Evolutionary conservation across 2,888 invertebrate species (phyloP).

Genomic region (Noctua fimbriata): DNA sequence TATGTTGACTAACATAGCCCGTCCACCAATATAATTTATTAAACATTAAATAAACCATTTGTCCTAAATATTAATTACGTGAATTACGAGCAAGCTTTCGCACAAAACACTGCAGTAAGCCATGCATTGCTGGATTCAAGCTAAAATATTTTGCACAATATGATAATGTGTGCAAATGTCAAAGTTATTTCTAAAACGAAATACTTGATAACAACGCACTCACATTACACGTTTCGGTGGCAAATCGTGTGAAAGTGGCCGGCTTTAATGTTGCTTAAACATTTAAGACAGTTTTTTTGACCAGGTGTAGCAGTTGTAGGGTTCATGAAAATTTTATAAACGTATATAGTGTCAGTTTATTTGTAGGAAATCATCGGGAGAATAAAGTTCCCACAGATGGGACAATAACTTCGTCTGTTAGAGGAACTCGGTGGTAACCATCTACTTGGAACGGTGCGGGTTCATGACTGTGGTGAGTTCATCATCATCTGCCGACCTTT

Average conservation of each 20-base stretch:
- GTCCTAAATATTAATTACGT: background rate
- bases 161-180: slow-evolving; percentile 1
- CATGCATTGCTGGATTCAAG: background rate
- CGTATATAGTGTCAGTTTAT: background rate
- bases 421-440: too few relatives aligned
- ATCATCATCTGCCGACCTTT: too few relatives aligned
- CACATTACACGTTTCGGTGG: slow-evolving; percentile 21
- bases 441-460: too few relatives aligned
- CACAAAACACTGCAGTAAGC: slow-evolving; percentile 2
- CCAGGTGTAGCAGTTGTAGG: background rate
- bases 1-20: background rate
- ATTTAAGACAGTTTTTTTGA: background rate
- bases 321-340: background rate
- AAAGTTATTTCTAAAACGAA: slow-evolving; percentile 26
- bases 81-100: background rate
- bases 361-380: too few relatives aligned
- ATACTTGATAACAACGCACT: slow-evolving; percentile 4
- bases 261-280: background rate
- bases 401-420: too few relatives aligned
- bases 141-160: slow-evolving; percentile 13
- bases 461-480: too few relatives aligned
- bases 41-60: background rate
- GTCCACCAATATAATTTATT: too few relatives aligned
- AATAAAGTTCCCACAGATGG: too few relatives aligned
- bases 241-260: background rate